A percentile compares a stretch with the other conserved stretches of the same genome.
phyloP scores from a whole-genome alignment of 2,113 vertebrate species.

The Corythoichthys intestinalis region DNA sequence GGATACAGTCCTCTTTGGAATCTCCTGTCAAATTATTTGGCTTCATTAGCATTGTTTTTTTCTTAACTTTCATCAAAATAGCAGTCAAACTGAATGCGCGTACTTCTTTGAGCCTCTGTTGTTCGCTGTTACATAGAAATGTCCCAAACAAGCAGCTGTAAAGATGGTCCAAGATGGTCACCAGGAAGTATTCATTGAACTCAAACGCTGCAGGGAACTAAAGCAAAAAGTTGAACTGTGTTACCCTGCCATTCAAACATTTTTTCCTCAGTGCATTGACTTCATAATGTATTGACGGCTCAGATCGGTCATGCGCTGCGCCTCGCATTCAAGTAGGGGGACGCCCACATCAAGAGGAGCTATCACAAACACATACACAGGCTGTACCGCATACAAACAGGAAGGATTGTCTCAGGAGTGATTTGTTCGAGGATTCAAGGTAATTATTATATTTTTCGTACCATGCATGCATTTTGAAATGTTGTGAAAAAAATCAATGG shows the following conservation, averaged over 20 bases:
- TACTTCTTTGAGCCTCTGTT: slow-evolving; percentile 90
- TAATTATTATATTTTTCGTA: no score
- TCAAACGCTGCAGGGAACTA: slow-evolving; percentile 97
- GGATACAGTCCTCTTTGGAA: slow-evolving; percentile 85
- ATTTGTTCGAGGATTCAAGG: no score
- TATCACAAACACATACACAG: no score
- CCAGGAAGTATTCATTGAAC: slow-evolving; percentile 94
- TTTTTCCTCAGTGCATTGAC: no score
- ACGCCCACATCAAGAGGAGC: no score
- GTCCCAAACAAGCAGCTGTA: slow-evolving; percentile 98
- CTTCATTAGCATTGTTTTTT: background rate
- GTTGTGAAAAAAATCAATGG: no score
- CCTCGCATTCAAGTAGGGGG: no score
- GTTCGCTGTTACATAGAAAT: slow-evolving; percentile 94
- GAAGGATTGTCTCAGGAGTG: no score
- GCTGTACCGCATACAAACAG: no score
- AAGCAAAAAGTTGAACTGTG: slow-evolving; percentile 32
- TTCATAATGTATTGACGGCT: no score
- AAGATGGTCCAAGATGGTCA: slow-evolving; percentile 93
- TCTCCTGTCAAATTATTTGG: slow-evolving; percentile 70
- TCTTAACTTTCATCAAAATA: background rate
- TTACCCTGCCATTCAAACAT: background rate
- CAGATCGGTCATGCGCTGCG: no score
- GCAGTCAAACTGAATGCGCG: slow-evolving; percentile 19
- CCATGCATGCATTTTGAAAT: no score